Percentiles rank a stretch among this genome's conserved stretches.
Conservation (phyloP, 2,113 vertebrate genomes). For the Thinocorus orbignyianus region DNA sequence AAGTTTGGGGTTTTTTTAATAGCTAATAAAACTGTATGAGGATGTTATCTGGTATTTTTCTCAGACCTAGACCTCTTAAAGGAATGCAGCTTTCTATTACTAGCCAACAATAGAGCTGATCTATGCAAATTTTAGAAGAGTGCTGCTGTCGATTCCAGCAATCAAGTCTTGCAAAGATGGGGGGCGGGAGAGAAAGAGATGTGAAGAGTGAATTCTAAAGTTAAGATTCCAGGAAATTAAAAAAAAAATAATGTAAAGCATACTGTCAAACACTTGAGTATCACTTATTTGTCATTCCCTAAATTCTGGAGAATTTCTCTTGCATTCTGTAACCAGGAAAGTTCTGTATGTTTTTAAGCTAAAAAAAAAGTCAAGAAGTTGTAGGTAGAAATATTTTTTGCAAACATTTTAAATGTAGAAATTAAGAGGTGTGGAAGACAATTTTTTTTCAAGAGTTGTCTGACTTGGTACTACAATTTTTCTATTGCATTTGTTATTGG, state of each 20-base stretch:
- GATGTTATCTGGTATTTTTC: neutral
- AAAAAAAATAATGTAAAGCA: neutral
- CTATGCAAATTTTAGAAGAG: neutral
- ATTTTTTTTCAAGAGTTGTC: neutral
- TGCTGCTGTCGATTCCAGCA: neutral
- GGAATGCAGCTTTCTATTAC: neutral
- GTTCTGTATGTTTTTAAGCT: neutral
- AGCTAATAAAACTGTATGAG: neutral
- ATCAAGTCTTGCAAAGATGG: neutral
- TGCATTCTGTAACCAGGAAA: neutral
- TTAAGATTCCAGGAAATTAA: neutral
- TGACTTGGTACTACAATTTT: neutral
- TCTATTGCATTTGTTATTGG: neutral
- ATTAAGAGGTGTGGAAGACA: neutral
- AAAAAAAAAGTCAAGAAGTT: neutral
- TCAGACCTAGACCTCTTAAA: neutral
- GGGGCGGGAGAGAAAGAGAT: no score
- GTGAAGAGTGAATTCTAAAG: neutral
- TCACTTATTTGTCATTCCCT: neutral
- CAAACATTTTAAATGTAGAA: neutral
- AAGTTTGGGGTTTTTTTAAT: neutral
- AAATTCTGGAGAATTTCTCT: neutral
- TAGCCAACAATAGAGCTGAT: neutral
- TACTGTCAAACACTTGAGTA: neutral
- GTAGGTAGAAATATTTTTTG: neutral